phyloP scores from a whole-genome alignment of 2,888 invertebrate genomes.

The Limnephilus auricula region DNA sequence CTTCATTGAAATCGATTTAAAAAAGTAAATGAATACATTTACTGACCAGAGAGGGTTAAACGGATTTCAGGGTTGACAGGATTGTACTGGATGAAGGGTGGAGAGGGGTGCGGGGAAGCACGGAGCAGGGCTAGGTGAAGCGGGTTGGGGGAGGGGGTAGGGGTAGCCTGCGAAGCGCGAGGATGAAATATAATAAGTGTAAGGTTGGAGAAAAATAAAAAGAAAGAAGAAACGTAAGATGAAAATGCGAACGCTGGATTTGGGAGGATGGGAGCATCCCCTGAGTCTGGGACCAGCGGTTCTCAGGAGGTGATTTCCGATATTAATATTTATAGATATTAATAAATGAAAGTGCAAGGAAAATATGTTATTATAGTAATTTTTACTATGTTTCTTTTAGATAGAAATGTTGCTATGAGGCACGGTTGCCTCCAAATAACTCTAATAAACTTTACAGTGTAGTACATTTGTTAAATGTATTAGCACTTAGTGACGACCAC shows the following conservation, averaged over 20 bases:
- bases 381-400: not conserved
- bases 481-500: too few relatives aligned
- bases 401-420: not conserved
- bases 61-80: constrained; percentile 44
- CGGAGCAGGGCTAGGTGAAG: not conserved
- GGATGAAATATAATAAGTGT: constrained; percentile 66
- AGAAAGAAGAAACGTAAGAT: constrained; percentile 60
- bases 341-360: not conserved
- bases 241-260: constrained; percentile 61
- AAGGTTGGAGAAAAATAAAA: constrained; percentile 61
- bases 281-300: not conserved
- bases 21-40: not conserved
- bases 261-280: constrained; percentile 30
- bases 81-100: not conserved
- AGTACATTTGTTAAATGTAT: not conserved
- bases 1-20: not conserved
- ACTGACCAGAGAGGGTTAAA: constrained; percentile 36
- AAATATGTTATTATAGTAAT: not conserved
- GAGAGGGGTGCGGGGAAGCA: not conserved
- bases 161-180: constrained; percentile 57
- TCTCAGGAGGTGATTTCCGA: not conserved
- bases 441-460: not conserved
- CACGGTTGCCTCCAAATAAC: not conserved
- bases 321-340: not conserved
- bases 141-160: not conserved